A percentile compares a stretch with the other conserved stretches of the same genome.
Evolutionary conservation across 1,140 invertebrate species (phyloP).

Genomic region (Heliconius hewitsoni): DNA sequence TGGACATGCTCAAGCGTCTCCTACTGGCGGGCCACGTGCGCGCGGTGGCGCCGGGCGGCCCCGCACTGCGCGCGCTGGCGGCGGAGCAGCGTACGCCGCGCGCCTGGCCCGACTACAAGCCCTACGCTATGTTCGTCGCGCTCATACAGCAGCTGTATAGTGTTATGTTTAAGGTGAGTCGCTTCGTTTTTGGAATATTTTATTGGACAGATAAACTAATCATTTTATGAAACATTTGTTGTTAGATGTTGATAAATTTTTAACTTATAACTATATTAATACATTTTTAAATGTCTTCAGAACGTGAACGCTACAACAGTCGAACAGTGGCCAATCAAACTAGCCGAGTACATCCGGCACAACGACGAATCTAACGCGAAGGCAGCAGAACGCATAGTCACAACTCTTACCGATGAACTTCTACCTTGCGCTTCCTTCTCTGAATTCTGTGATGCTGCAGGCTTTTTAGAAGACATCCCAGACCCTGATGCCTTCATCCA

Average conservation of each 20-base stretch:
- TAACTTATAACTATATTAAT: background rate
- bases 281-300: conserved; percentile 66
- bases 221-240: no score
- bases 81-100: conserved; percentile 62
- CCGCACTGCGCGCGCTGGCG: conserved; percentile 66
- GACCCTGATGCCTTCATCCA: conserved; percentile 67
- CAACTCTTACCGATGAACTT: conserved; percentile 92
- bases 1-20: conserved; percentile 89
- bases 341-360: conserved; percentile 96
- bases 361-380: conserved; percentile 96
- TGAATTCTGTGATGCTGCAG: conserved; percentile 95
- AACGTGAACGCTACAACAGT: conserved; percentile 87
- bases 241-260: background rate
- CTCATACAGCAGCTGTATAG: conserved; percentile 72
- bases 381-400: conserved; percentile 91
- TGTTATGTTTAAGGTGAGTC: conserved; percentile 76
- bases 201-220: no score
- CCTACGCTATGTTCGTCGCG: conserved; percentile 90
- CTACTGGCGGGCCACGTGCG: conserved; percentile 91
- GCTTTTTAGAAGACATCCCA: conserved; percentile 72
- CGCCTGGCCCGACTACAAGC: conserved; percentile 91
- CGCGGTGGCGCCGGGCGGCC: conserved; percentile 82
- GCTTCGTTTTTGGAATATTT: background rate
- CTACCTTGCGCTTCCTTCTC: conserved; percentile 93
- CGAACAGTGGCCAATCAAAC: conserved; percentile 91